These are phyloP conservation scores for Lordiphosa andalusiaca DNA, from an alignment of 2,888 invertebrate genomes.

Conservation along the genomic window DNA sequence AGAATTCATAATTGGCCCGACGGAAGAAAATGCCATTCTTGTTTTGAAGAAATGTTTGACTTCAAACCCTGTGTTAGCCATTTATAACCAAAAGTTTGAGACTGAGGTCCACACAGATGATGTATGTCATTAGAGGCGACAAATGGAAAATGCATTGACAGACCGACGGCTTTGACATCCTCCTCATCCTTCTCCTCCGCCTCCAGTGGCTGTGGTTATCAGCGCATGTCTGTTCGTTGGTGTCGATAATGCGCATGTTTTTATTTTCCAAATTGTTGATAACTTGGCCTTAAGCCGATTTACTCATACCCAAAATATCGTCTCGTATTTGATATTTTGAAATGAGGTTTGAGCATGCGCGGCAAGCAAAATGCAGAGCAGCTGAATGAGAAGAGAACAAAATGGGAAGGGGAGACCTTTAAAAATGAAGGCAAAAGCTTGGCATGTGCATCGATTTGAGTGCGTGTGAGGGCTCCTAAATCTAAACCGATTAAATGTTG, in stretches of 20 bases:
- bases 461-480: conserved; percentile 4
- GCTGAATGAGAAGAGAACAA: background rate
- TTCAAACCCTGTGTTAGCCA: too few relatives aligned
- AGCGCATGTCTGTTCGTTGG: conserved; percentile 32
- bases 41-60: too few relatives aligned
- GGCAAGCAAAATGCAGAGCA: conserved; percentile 1
- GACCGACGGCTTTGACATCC: conserved; percentile 39
- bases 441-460: conserved; percentile 39
- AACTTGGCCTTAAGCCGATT: conserved; percentile 69
- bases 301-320: conserved; percentile 15
- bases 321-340: conserved; percentile 14
- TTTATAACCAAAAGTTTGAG: too few relatives aligned
- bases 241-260: conserved; percentile 70
- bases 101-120: too few relatives aligned
- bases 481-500: conserved; percentile 50
- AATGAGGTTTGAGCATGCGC: conserved; percentile 28
- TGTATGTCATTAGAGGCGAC: conserved; percentile 68
- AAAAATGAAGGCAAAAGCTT: conserved; percentile 8
- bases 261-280: conserved; percentile 64
- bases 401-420: background rate
- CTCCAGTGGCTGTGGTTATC: conserved; percentile 2
- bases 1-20: too few relatives aligned
- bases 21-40: too few relatives aligned
- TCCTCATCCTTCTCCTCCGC: conserved; percentile 26
- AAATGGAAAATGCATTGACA: conserved; percentile 67